Percentiles rank a stretch among this genome's conserved stretches.
Evolutionary conservation across 2,888 invertebrate genomes (phyloP).

Genomic region (Criorhina ranunculi): DNA sequence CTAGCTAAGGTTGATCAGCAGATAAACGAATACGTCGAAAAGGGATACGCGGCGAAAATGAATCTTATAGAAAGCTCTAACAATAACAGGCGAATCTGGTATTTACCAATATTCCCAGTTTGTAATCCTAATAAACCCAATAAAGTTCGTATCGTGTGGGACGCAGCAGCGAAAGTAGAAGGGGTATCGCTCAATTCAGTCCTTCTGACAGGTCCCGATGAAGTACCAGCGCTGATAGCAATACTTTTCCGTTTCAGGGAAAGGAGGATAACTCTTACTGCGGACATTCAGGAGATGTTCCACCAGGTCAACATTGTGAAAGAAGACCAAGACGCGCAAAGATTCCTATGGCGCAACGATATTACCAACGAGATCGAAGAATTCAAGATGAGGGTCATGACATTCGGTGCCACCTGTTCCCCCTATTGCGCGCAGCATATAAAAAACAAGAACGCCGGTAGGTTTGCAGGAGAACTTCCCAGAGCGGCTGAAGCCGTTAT

Average conservation of each 20-base stretch:
- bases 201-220: conserved; percentile 20
- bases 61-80: no score
- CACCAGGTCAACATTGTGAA: conserved; percentile 17
- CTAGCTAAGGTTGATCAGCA: no score
- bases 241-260: conserved; percentile 8
- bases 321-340: conserved; percentile 18
- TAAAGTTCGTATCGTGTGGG: conserved; percentile 33
- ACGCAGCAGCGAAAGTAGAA: conserved; percentile 23
- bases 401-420: conserved; percentile 37
- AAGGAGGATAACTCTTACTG: not conserved
- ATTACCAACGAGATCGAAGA: not conserved
- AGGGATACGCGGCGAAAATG: no score
- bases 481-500: conserved; percentile 72
- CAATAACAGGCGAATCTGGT: no score
- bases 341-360: conserved; percentile 29
- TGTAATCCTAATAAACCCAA: conserved; percentile 24
- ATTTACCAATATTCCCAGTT: no score
- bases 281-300: conserved; percentile 45
- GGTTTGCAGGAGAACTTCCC: conserved; percentile 57
- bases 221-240: not conserved
- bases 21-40: no score
- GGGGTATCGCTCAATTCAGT: conserved; percentile 13
- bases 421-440: conserved; percentile 65
- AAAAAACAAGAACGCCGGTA: conserved; percentile 77
- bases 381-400: conserved; percentile 27